Evolutionary conservation across 2,888 invertebrate genomes (phyloP).

Genomic region (Miltochrista miniata): DNA sequence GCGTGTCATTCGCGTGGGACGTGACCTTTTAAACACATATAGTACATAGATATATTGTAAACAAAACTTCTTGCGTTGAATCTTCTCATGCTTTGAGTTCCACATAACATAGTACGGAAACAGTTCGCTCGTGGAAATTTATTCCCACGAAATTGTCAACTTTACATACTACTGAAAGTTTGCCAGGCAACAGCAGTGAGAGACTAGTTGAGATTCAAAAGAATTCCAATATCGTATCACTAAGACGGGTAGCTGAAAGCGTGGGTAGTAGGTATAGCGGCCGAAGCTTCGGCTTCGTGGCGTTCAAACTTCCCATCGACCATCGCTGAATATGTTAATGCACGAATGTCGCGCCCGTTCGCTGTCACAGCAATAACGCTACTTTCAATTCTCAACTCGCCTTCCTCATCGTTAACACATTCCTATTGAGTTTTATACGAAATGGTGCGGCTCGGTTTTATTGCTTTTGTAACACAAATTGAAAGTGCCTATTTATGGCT

Average conservation of each 20-base stretch:
- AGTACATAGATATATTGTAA: slow-evolving; percentile 15
- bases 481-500: slow-evolving; percentile 24
- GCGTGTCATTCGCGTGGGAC: slow-evolving; percentile 24
- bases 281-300: slow-evolving; percentile 14
- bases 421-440: slow-evolving; percentile 52
- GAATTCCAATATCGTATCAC: slow-evolving; percentile 75
- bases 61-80: slow-evolving; percentile 22
- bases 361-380: slow-evolving; percentile 63
- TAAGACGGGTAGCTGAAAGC: slow-evolving; percentile 44
- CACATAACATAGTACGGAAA: slow-evolving; percentile 18
- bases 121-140: slow-evolving; percentile 27
- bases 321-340: slow-evolving; percentile 76
- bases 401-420: slow-evolving; percentile 50
- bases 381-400: slow-evolving; percentile 57
- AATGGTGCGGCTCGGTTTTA: slow-evolving; percentile 35
- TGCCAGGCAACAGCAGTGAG: slow-evolving; percentile 49
- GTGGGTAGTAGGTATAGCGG: slow-evolving; percentile 14
- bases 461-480: slow-evolving; percentile 37
- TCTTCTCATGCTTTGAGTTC: slow-evolving; percentile 8
- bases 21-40: slow-evolving; percentile 18
- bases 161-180: slow-evolving; percentile 68
- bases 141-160: slow-evolving; percentile 58
- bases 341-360: slow-evolving; percentile 37
- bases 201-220: slow-evolving; percentile 74
- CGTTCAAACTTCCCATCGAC: slow-evolving; percentile 45